phyloP scores from a whole-genome alignment of 1,140 invertebrate genomes.

The Sitophilus oryzae region DNA sequence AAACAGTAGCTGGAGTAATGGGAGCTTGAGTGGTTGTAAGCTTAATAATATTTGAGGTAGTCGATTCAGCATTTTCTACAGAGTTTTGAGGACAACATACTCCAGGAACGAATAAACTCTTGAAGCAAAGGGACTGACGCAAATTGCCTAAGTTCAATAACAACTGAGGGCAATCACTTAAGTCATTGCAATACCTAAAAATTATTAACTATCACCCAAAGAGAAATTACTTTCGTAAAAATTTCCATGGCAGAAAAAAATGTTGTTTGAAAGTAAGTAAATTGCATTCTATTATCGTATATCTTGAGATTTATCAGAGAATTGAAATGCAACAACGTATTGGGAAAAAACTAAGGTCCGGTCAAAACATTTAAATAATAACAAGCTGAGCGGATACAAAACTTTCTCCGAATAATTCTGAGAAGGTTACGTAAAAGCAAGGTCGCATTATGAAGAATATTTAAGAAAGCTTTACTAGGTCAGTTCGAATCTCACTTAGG shows the following conservation, averaged over 20 bases:
- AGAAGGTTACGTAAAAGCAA: constrained; percentile 22
- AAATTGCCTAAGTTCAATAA: constrained; percentile 76
- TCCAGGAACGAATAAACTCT: constrained; percentile 83
- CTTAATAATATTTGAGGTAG: constrained; percentile 4
- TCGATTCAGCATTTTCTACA: constrained; percentile 18
- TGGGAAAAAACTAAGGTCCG: background rate
- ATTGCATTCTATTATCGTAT: background rate
- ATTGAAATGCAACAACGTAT: background rate
- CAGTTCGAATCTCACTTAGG: background rate
- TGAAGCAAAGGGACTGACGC: constrained; percentile 84
- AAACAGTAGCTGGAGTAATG: constrained; percentile 22
- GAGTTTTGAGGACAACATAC: constrained; percentile 72
- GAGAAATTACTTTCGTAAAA: too few species aligned
- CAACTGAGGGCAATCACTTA: constrained; percentile 82
- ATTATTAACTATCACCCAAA: background rate
- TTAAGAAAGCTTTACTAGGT: constrained; percentile 13
- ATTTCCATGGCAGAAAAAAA: too few species aligned
- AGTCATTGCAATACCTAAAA: constrained; percentile 63
- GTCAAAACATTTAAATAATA: constrained; percentile 2
- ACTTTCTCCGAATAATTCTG: constrained; percentile 19
- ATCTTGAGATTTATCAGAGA: background rate
- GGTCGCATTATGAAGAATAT: constrained; percentile 9
- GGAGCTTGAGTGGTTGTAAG: constrained; percentile 14
- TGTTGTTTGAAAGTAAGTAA: background rate
- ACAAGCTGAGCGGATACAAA: constrained; percentile 10